Percentiles rank a stretch among this genome's conserved stretches.
Conservation (phyloP, 2,797 vertebrate species). For the Anguilla megastoma region DNA sequence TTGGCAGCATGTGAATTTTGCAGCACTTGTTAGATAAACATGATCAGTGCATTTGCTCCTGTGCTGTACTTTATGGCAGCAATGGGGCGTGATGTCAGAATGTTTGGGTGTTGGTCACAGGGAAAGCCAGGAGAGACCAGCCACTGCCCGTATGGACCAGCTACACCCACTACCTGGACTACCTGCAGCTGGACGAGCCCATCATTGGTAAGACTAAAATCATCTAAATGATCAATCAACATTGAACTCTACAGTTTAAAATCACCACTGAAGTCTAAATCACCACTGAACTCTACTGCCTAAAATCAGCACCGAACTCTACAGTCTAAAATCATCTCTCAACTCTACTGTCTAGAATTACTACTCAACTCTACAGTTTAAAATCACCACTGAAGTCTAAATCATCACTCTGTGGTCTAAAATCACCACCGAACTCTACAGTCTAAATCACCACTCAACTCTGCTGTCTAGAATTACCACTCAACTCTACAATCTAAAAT, state of each 20-base stretch:
- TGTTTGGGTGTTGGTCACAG: constrained; percentile 25
- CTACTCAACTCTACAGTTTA: background rate
- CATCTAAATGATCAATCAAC: background rate
- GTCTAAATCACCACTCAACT: background rate
- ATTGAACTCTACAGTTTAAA: background rate
- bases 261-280: background rate
- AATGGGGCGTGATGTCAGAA: background rate
- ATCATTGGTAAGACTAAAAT: constrained; percentile 69
- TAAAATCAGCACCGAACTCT: background rate
- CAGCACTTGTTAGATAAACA: background rate
- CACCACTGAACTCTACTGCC: background rate
- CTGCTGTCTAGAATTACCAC: too few relatives aligned
- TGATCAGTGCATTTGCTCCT: background rate
- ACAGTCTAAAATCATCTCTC: background rate
- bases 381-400: background rate
- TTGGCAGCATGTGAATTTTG: background rate
- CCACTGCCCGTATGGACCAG: constrained; percentile 28
- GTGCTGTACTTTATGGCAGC: background rate
- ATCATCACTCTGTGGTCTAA: background rate
- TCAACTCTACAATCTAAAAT: background rate
- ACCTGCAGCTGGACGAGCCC: constrained; percentile 74
- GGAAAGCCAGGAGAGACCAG: constrained; percentile 7
- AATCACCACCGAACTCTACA: background rate
- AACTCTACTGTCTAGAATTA: background rate
- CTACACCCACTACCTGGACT: constrained; percentile 46